These are phyloP conservation scores for Sylvia borin DNA, from an alignment of 2,797 vertebrate genomes.

Conservation along the genomic window DNA sequence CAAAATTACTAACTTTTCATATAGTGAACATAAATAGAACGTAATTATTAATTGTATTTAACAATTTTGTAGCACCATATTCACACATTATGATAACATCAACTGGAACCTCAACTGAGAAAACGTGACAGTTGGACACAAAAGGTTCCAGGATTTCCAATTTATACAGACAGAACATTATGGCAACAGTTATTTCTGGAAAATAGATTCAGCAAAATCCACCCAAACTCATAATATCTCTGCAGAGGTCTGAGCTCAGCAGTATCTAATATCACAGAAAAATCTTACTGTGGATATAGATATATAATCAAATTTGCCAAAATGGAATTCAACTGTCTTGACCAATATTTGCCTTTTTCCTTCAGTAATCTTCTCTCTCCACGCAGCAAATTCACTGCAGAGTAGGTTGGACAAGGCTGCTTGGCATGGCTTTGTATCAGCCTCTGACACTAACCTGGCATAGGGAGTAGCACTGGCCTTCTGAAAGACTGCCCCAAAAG, in stretches of 20 bases:
- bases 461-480: background rate
- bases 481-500: background rate
- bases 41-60: background rate
- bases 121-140: background rate
- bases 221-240: background rate
- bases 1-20: background rate
- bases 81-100: background rate
- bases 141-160: background rate
- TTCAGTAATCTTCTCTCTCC: background rate
- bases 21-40: background rate
- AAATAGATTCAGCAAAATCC: background rate
- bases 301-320: background rate
- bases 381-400: background rate
- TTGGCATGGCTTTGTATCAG: background rate
- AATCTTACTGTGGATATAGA: background rate
- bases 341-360: background rate
- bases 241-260: background rate
- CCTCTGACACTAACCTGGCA: background rate
- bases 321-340: background rate
- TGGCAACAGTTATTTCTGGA: background rate
- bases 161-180: rapidly evolving
- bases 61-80: background rate
- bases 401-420: background rate
- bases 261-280: background rate
- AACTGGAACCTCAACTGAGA: background rate